These are phyloP conservation scores for Melanostigma gelatinosum DNA, from an alignment of 2,113 vertebrate species.

Conservation along the genomic window DNA sequence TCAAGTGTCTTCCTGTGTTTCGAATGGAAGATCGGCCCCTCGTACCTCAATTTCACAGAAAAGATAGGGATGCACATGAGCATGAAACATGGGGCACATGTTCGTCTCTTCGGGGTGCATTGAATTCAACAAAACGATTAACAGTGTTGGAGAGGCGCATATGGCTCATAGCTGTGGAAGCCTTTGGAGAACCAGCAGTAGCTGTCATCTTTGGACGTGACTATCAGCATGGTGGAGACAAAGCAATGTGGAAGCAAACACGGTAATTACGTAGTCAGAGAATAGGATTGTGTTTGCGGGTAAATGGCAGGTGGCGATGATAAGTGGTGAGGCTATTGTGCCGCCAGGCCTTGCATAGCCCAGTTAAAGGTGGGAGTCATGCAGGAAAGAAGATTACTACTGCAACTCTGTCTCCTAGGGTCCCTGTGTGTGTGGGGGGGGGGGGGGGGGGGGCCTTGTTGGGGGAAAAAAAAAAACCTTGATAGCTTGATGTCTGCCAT, in stretches of 20 bases:
- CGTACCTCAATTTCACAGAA: slow-evolving; percentile 25
- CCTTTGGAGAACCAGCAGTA: slow-evolving; percentile 50
- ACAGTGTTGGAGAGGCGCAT: slow-evolving; percentile 39
- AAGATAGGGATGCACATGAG: neutral
- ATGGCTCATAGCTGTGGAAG: slow-evolving; percentile 37
- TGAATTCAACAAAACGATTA: slow-evolving; percentile 45
- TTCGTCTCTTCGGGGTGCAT: slow-evolving; percentile 32
- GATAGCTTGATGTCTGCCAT: slow-evolving; percentile 62
- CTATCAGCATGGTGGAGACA: slow-evolving; percentile 69
- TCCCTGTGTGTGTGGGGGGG: slow-evolving; percentile 29
- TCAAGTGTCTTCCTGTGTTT: slow-evolving; percentile 17
- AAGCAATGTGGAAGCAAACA: slow-evolving; percentile 70
- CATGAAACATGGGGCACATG: slow-evolving; percentile 30
- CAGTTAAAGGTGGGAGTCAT: slow-evolving; percentile 67
- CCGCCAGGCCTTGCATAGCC: slow-evolving; percentile 57
- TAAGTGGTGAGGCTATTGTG: slow-evolving; percentile 69
- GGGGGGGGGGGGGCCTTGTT: slow-evolving; percentile 28
- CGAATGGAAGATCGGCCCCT: neutral
- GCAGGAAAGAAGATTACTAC: slow-evolving; percentile 75
- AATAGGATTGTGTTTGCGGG: slow-evolving; percentile 65
- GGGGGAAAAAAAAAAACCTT: slow-evolving; percentile 21
- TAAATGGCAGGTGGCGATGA: slow-evolving; percentile 76
- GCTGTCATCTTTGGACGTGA: slow-evolving; percentile 60
- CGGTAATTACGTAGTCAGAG: slow-evolving; percentile 74
- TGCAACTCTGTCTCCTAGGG: slow-evolving; percentile 42